These are phyloP conservation scores for Etheostoma cragini DNA, from an alignment of 2,113 vertebrate genomes.

Conservation along the genomic window DNA sequence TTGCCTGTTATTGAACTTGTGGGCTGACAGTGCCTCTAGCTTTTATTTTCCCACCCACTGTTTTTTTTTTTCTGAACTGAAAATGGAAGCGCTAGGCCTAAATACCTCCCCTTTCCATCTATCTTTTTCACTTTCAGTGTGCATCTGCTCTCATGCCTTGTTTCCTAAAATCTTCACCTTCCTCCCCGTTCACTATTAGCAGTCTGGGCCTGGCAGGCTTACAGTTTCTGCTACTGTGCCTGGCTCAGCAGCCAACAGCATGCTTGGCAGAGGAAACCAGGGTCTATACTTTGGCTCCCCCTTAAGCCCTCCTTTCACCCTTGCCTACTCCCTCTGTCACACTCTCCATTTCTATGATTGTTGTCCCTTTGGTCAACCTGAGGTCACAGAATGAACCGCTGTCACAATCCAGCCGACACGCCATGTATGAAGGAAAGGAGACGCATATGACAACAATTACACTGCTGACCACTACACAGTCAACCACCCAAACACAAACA, in stretches of 20 bases:
- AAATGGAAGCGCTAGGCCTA: not conserved
- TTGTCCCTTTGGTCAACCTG: conserved; percentile 39
- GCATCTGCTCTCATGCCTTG: conserved; percentile 15
- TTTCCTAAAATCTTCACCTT: conserved; percentile 13
- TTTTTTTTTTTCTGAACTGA: conserved; percentile 7
- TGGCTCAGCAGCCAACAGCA: conserved; percentile 34
- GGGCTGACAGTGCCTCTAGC: conserved; percentile 18
- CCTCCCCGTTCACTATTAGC: conserved; percentile 8
- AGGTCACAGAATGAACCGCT: conserved; percentile 50
- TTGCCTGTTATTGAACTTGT: conserved; percentile 21
- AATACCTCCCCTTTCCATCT: not conserved
- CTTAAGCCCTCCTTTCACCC: not conserved
- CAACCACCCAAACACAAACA: conserved; percentile 14
- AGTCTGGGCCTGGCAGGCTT: conserved; percentile 28
- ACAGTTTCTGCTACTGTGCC: conserved; percentile 26
- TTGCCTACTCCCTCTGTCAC: not conserved
- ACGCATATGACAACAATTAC: conserved; percentile 53
- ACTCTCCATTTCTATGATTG: not conserved
- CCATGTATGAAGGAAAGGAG: conserved; percentile 17
- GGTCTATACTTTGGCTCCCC: conserved; percentile 7
- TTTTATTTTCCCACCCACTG: not conserved
- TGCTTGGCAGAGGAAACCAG: conserved; percentile 38
- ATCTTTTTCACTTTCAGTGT: conserved; percentile 9
- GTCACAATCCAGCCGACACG: conserved; percentile 47
- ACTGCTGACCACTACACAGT: conserved; percentile 63